Conservation (phyloP, 2,113 vertebrate genomes). For the Equus quagga region DNA sequence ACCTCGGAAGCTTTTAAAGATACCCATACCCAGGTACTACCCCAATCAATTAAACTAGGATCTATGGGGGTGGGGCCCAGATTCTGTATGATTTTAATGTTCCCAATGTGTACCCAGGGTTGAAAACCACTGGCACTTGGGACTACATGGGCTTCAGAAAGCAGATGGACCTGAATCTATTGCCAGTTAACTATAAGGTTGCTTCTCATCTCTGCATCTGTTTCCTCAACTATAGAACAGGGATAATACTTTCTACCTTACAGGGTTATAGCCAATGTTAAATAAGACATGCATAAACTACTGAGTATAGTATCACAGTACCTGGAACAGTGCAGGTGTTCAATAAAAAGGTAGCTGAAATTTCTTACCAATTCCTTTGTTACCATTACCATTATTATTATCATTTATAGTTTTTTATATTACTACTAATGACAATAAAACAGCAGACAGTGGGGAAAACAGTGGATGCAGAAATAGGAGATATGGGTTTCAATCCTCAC, state of each 20-base stretch:
- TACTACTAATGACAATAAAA: neutral
- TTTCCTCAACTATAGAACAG: slow-evolving; percentile 1
- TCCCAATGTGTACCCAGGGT: neutral
- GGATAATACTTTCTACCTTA: neutral
- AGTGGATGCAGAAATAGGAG: neutral
- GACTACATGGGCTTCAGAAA: neutral
- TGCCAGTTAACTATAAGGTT: neutral
- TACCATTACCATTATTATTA: neutral
- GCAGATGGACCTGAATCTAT: neutral
- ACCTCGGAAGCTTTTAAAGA: neutral
- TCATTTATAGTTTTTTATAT: slow-evolving; percentile 25
- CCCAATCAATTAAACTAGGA: neutral
- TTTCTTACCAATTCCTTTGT: slow-evolving; percentile 14
- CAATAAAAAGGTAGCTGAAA: neutral
- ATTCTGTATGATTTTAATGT: neutral
- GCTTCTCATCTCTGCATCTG: neutral
- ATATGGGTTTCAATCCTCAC: neutral
- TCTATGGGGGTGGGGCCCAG: neutral
- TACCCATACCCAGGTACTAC: neutral
- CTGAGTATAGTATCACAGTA: neutral
- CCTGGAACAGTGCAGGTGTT: neutral
- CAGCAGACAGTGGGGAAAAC: neutral
- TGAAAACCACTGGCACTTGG: neutral
- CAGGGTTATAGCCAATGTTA: slow-evolving; percentile 14
- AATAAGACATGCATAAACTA: neutral